These are phyloP conservation scores for Octonoba sinensis DNA, from an alignment of 2,888 invertebrate genomes.

Conservation along the genomic window DNA sequence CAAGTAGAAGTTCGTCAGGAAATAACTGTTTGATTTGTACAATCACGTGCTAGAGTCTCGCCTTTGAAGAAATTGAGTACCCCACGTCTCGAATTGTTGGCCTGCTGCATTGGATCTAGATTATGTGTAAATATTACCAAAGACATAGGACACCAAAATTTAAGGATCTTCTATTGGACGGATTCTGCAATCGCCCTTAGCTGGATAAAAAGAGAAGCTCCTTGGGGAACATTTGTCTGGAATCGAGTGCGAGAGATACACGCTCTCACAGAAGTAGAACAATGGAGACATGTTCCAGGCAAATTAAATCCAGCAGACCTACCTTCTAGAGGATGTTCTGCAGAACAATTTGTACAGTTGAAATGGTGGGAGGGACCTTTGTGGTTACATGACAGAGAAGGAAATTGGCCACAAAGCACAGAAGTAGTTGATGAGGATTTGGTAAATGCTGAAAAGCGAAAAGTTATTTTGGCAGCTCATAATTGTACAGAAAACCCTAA, in stretches of 20 bases:
- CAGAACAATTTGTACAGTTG: background rate
- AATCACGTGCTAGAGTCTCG: background rate
- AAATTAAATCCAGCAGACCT: background rate
- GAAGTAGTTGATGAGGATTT: background rate
- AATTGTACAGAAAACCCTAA: too few species aligned
- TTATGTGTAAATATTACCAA: background rate
- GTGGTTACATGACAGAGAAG: background rate
- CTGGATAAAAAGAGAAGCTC: constrained; percentile 64
- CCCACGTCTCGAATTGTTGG: too few species aligned
- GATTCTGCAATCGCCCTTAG: constrained; percentile 51
- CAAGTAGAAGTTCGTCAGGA: background rate
- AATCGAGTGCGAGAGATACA: constrained; percentile 68
- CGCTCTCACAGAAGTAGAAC: background rate
- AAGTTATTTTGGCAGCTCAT: background rate
- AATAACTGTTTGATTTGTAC: background rate
- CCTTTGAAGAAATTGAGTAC: too few species aligned
- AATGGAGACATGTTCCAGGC: constrained; percentile 9
- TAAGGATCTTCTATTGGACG: background rate
- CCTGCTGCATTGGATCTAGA: background rate
- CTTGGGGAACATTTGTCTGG: constrained; percentile 65
- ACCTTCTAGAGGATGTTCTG: background rate
- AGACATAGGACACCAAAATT: too few species aligned
- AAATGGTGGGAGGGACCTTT: constrained; percentile 24
- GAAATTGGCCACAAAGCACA: background rate
- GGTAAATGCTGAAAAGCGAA: background rate